Percentiles rank a stretch among this genome's conserved stretches.
Evolutionary conservation across 2,888 invertebrate species (phyloP).

Genomic region (Cacoxenus indagator): DNA sequence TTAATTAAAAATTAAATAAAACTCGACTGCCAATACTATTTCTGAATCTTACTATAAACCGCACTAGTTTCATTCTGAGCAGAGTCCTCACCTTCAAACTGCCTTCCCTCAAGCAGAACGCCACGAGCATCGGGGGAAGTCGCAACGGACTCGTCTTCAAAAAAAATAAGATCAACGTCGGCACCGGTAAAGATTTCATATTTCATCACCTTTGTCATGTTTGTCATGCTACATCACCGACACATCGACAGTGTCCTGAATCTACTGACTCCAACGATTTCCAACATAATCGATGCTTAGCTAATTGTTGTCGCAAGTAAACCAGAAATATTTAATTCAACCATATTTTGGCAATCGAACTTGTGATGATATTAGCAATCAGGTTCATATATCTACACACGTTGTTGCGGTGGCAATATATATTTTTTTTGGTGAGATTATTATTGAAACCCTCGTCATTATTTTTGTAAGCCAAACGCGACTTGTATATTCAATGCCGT

Average conservation of each 20-base stretch:
- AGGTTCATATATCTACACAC: constrained; percentile 80
- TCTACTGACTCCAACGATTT: constrained; percentile 39
- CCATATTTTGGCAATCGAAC: constrained; percentile 56
- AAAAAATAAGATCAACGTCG: too few species aligned
- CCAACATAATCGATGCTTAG: constrained; percentile 63
- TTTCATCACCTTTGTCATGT: too few species aligned
- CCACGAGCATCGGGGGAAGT: too few species aligned
- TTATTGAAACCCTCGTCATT: constrained; percentile 79
- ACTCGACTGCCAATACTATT: too few species aligned
- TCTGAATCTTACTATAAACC: too few species aligned
- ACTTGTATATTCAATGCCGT: constrained; percentile 83
- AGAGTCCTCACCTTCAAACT: too few species aligned
- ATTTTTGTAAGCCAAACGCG: constrained; percentile 80
- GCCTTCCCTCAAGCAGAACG: too few species aligned
- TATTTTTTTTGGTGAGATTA: constrained; percentile 77
- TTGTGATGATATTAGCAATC: constrained; percentile 65
- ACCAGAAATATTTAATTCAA: constrained; percentile 55
- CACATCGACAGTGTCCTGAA: constrained; percentile 29
- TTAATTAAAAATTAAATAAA: too few species aligned
- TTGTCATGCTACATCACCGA: too few species aligned
- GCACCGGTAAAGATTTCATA: too few species aligned
- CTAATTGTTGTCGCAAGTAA: constrained; percentile 64
- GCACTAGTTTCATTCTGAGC: too few species aligned
- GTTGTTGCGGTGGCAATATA: constrained; percentile 78
- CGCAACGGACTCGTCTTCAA: too few species aligned